phyloP scores from a whole-genome alignment of 2,888 invertebrate species.

The Ectemnius lituratus region DNA sequence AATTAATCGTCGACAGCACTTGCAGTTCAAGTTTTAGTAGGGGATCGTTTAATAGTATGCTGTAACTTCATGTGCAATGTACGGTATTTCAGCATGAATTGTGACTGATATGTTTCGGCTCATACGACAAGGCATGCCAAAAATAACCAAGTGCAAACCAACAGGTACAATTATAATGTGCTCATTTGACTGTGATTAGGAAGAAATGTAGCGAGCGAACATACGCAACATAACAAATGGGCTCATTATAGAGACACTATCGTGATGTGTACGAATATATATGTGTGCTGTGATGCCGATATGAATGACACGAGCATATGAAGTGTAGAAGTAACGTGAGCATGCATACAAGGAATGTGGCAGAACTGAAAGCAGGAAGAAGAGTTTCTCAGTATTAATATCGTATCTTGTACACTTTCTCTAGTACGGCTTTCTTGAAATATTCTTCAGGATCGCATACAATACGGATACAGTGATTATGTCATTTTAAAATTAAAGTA shows the following conservation, averaged over 20 bases:
- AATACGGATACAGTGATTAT: slow-evolving; percentile 69
- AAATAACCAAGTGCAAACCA: too few species aligned
- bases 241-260: too few species aligned
- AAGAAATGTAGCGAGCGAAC: too few species aligned
- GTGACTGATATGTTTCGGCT: not conserved
- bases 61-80: too few species aligned
- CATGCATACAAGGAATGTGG: slow-evolving; percentile 63
- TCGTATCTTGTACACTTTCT: slow-evolving; percentile 67
- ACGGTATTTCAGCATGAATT: not conserved
- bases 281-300: slow-evolving; percentile 20
- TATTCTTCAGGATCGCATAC: slow-evolving; percentile 59
- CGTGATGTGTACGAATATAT: slow-evolving; percentile 1
- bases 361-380: slow-evolving; percentile 62
- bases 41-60: too few species aligned
- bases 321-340: slow-evolving; percentile 47
- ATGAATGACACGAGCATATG: slow-evolving; percentile 47
- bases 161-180: too few species aligned
- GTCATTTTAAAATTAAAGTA: slow-evolving; percentile 64
- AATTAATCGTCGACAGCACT: slow-evolving; percentile 6
- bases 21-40: not conserved
- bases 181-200: too few species aligned
- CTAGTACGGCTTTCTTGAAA: slow-evolving; percentile 63
- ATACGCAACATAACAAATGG: too few species aligned
- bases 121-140: too few species aligned
- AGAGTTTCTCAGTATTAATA: slow-evolving; percentile 54